A percentile compares a stretch with the other conserved stretches of the same genome.
Evolutionary conservation across 2,113 vertebrate genomes (phyloP).

Genomic region (Columba livia): DNA sequence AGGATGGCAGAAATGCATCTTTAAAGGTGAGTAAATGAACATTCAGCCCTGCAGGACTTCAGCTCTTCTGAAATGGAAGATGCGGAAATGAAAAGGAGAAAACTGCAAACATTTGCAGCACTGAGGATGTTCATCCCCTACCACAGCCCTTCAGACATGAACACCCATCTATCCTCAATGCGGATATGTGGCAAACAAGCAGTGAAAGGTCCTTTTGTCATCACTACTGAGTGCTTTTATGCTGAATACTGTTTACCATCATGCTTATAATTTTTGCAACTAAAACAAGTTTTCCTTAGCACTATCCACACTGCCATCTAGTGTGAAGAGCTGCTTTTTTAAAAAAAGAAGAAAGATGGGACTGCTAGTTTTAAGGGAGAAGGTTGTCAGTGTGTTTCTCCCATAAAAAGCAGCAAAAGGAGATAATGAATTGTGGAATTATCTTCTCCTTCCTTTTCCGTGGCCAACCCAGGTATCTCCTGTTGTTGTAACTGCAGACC

Average conservation of each 20-base stretch:
- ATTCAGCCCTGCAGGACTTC: not conserved
- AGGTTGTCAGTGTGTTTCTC: not conserved
- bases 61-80: not conserved
- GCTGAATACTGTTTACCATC: not conserved
- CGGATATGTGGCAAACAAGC: not conserved
- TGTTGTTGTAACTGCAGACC: not conserved
- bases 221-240: not conserved
- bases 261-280: not conserved
- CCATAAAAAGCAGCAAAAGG: not conserved
- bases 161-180: not conserved
- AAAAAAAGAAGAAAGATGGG: not conserved
- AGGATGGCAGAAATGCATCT: not conserved
- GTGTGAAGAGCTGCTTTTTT: not conserved
- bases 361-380: not conserved
- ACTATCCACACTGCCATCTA: conserved; percentile 58
- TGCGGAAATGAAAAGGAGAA: not conserved
- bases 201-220: not conserved
- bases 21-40: not conserved
- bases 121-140: not conserved
- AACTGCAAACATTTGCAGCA: not conserved
- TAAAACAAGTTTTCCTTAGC: not conserved
- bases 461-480: not conserved
- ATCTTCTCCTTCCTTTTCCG: not conserved
- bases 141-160: not conserved
- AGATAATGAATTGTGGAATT: not conserved